Evolutionary conservation across 2,888 invertebrate genomes (phyloP), one percentile per base, ranked within the genome.

Genomic region (Dugesia japonica): DNA sequence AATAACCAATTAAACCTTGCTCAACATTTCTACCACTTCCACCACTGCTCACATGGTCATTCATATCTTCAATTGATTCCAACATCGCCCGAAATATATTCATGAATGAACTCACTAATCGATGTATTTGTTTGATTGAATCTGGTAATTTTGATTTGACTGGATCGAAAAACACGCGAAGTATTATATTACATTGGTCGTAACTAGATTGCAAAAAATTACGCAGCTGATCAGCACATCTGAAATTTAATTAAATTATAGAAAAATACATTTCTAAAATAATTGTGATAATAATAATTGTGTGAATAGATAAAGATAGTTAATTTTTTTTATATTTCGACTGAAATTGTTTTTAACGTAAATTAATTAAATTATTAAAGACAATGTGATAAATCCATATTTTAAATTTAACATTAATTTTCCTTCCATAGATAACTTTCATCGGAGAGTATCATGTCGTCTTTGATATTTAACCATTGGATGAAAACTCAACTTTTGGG

Each of bases 1-100:
- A 56, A n/a, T 56, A 56, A 1, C 56, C 56, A 56, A 56, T 56
- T 20, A 56, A 23, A 56, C 56, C 56, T 23, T 56, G 56, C 7
- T 56, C 56, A 56, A 56, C 23, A 56, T 56, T 56, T 56, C 56
- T 56, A 7, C 56, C 56, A 56, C 56, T 56, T 4, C 56, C 56
- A n/a, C 56, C 56, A 23, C 56, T 56, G 56, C 56, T 56, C 56
- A 56, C 56, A n/a, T 56, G 56, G 56, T 56, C 56, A 56, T 56
- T 56, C 56, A 56, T 56, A n/a, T 56, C 56, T n/a, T 56, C 56
- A 56, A 56, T 56, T 7, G 56, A 56, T 56, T 56, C 56, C 17
- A 56, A n/a, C 56, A 56, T 56, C n/a, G 56, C 56, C 23, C 56
- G 56, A 23, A 56, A 56, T n/a, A 56, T 56, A n/a, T 56, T 56